Evolutionary conservation across 2,113 vertebrate genomes (phyloP), one percentile per base, ranked within the genome.

Genomic region (Heloderma charlesbogerti): DNA sequence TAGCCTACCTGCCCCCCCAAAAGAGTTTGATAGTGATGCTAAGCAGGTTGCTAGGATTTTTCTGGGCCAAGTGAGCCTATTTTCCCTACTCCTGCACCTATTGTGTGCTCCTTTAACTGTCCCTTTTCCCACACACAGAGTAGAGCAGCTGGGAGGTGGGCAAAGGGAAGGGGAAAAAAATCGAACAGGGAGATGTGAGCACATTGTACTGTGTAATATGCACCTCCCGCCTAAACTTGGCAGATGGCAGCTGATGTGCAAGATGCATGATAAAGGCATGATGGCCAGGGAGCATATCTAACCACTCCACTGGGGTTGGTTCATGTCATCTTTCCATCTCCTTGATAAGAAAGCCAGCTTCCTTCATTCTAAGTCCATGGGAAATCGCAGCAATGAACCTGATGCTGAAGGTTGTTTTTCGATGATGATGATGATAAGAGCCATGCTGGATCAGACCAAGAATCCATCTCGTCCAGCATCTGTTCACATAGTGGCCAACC

Each of bases 361-460:
- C 69, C 18, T 20, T 66, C 91, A 69, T 45, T 54, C 80, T 27
- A 54, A 0, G 0, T 72, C 89, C 66, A 86, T 84, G 29, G 86
- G 69, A 91, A 87, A 40, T 63, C 54, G 60, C 79, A 87, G 63
- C 67, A 93, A 85, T 74, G 60, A 89, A 88, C 85, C 63, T n/a
- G 51, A 29, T 78, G 60, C 66, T 86, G 80, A 71, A 13, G 54
- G 31, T 83, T 83, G n/a, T 89, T 37, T 86, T 85, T 86, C 79
- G 83, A 10, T 2, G 18, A 27, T 71, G n/a, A n/a, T n/a, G n/a
- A n/a, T n/a, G n/a, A n/a, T n/a, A n/a, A n/a, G n/a, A n/a, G n/a
- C n/a, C n/a, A n/a, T n/a, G n/a, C n/a, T n/a, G n/a, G n/a, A n/a
- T n/a, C n/a, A n/a, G n/a, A n/a, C n/a, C n/a, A n/a, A n/a, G n/a